Conservation (phyloP, 1,140 invertebrate genomes). For the Watersipora subatra region DNA sequence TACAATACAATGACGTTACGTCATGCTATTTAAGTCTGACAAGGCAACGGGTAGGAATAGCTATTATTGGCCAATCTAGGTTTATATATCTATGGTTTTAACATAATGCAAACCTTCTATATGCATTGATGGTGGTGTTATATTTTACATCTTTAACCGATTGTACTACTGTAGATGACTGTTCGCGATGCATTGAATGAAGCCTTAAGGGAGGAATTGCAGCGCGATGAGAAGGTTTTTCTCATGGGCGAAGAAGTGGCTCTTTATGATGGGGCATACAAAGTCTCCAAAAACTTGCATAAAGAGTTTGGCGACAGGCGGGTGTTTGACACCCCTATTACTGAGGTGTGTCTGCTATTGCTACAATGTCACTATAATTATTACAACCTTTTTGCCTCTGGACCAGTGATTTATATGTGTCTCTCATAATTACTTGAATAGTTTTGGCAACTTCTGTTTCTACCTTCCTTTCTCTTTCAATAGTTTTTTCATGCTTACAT, state of each 20-base stretch:
- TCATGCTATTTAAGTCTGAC: too few relatives aligned
- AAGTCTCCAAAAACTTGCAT: conserved; percentile 81
- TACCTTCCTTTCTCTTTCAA: conserved; percentile 2
- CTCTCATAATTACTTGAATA: too few relatives aligned
- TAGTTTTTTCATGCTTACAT: conserved; percentile 3
- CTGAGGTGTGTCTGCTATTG: conserved; percentile 50
- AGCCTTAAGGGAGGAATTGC: conserved; percentile 93
- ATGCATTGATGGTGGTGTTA: too few relatives aligned
- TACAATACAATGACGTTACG: too few relatives aligned
- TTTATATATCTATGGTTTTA: too few relatives aligned
- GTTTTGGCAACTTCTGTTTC: background rate
- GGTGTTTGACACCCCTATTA: conserved; percentile 94
- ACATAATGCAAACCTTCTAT: too few relatives aligned
- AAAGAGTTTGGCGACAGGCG: conserved; percentile 95
- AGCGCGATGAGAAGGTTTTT: conserved; percentile 83
- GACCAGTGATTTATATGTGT: too few relatives aligned
- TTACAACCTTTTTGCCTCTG: too few relatives aligned
- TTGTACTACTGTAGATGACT: conserved; percentile 49
- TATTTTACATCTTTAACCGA: too few relatives aligned
- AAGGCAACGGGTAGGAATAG: too few relatives aligned
- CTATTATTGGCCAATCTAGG: too few relatives aligned
- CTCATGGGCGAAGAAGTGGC: conserved; percentile 94
- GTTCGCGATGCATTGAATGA: conserved; percentile 92
- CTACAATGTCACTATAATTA: background rate
- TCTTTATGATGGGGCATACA: conserved; percentile 96